Evolutionary conservation across 2,888 invertebrate species (phyloP), one percentile per base, ranked within the genome.

Genomic region (Abscondita cerata): DNA sequence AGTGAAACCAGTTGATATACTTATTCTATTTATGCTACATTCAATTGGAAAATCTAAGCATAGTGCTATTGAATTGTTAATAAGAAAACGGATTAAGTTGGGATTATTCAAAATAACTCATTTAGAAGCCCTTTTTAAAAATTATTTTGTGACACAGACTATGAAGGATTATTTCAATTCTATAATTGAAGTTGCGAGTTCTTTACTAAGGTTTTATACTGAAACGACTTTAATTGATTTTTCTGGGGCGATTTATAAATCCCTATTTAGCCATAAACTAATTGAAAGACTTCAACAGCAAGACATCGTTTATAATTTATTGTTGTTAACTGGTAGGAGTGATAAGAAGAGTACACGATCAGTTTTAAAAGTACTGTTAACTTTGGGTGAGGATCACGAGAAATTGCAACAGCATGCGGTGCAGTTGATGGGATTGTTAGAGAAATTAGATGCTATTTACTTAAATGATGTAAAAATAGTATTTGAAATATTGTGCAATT

Each of bases 401-500:
- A 74, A 82, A 63, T 74, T 89, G 33, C 85, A 85, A 70, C 81
- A 83, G n/a, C 87, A 88, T 70, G 83, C 85, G 65, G 74, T 84
- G 19, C 83, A 86, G 72, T 81, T 89, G 75, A 81, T 90, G 78
- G 84, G 87, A 40, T 77, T 93, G 33, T 78, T 95, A 12, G 93
- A 95, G 75, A 89, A 90, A 78, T 81, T 92, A 54, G 90, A 91
- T 75, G 86, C 88, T 59, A 85, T 94, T 79, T 84, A 86, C 18
- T 78, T 94, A 36, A 83, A 84, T 60, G 92, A 94, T 82, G 88
- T 91, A 15, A 87, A 90, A 53, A 85, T 87, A 51, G 84, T 93
- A 9, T 92, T 93, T 85, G 89, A 93, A 75, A 82, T 95, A 67
- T 78, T 96, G 2, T 92, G 93, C 75, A 85, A 85, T 13, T 83